A percentile compares a stretch with the other conserved stretches of the same genome.
Evolutionary conservation across 2,888 invertebrate species (phyloP).

Genomic region (Chalcis sispes): DNA sequence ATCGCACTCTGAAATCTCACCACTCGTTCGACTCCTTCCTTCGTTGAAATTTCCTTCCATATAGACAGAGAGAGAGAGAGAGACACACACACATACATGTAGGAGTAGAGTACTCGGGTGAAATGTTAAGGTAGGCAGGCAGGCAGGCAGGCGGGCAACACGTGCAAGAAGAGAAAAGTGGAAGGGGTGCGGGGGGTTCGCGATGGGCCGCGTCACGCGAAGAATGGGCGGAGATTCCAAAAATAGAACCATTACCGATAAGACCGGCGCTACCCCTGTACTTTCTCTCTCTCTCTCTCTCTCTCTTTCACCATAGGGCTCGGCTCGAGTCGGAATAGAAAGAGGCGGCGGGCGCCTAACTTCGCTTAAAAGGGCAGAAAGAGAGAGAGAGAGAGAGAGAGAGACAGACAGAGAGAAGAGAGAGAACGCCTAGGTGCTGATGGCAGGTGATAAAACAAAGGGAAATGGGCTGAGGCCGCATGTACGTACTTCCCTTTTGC

Average conservation of each 20-base stretch:
- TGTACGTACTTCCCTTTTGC: no score
- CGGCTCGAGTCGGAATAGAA: no score
- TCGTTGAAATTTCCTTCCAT: no score
- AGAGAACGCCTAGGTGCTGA: conserved; percentile 65
- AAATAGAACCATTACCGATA: conserved; percentile 75
- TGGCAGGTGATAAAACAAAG: conserved; percentile 74
- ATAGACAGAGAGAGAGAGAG: no score
- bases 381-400: conserved; percentile 43
- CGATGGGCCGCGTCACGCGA: conserved; percentile 72
- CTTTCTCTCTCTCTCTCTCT: no score
- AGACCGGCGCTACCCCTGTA: conserved; percentile 68
- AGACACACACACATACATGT: background rate
- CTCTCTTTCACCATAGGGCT: no score
- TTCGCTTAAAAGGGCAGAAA: conserved; percentile 29
- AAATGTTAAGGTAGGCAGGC: no score
- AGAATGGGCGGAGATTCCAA: conserved; percentile 75
- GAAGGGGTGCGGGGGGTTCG: background rate
- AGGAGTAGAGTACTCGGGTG: no score
- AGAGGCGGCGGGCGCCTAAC: conserved; percentile 64
- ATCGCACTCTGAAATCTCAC: conserved; percentile 25
- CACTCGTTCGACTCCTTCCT: no score
- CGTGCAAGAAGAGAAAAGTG: background rate
- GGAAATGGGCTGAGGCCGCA: conserved; percentile 64
- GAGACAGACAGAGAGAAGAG: conserved; percentile 64
- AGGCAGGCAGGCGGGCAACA: background rate